Percentiles rank a stretch among this genome's conserved stretches.
These are phyloP conservation scores for Galaxias olidus DNA, from an alignment of 2,797 vertebrate genomes.

Conservation along the genomic window DNA sequence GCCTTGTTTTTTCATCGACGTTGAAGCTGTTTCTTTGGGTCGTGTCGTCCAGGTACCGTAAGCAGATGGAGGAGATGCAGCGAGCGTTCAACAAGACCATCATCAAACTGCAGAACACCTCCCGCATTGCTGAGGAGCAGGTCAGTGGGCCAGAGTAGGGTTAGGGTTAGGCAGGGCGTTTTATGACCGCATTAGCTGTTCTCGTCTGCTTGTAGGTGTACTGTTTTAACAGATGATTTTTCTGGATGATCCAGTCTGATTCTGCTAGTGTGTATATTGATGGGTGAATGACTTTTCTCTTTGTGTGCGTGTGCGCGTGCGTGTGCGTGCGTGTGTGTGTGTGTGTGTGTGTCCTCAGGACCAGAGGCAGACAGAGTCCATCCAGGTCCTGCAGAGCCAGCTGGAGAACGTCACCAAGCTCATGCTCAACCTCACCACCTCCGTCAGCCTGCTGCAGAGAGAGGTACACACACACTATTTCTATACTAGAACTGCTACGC, in stretches of 20 bases:
- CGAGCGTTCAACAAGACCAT: slow-evolving; percentile 98
- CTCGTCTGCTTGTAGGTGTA: background rate
- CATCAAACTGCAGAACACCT: slow-evolving; percentile 98
- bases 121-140: slow-evolving; percentile 95
- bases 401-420: slow-evolving; percentile 90
- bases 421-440: slow-evolving; percentile 86
- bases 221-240: background rate
- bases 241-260: background rate
- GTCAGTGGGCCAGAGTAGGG: slow-evolving; percentile 59
- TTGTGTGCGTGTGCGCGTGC: background rate
- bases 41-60: slow-evolving; percentile 84
- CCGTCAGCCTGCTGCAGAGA: slow-evolving; percentile 83
- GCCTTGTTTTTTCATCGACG: too few species aligned
- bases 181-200: too few species aligned
- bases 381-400: slow-evolving; percentile 90
- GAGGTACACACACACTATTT: slow-evolving; percentile 75
- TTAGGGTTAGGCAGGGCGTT: too few species aligned
- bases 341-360: slow-evolving; percentile 74
- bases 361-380: slow-evolving; percentile 93
- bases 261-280: background rate
- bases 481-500: too few species aligned
- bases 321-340: background rate
- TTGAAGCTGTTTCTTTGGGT: slow-evolving; percentile 29
- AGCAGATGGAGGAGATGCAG: slow-evolving; percentile 99
- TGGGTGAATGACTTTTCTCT: background rate